A percentile compares a stretch with the other conserved stretches of the same genome.
Evolutionary conservation across 2,113 vertebrate genomes (phyloP).

Genomic region (Burhinus bistriatus): DNA sequence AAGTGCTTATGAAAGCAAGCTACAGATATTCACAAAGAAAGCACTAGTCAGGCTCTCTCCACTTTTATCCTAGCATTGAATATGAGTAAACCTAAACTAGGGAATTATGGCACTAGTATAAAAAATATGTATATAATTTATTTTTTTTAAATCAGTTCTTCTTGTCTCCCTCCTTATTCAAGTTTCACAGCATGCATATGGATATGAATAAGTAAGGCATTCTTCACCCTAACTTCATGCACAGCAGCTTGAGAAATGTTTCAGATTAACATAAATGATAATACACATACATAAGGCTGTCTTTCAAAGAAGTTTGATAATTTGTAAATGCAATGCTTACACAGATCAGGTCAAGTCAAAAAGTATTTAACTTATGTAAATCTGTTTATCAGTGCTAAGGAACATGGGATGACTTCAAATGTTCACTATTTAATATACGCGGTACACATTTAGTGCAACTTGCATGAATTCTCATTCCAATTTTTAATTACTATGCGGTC

Average conservation of each 20-base stretch:
- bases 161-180: neutral
- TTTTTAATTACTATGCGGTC: constrained; percentile 51
- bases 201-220: constrained; percentile 21
- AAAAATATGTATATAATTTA: neutral
- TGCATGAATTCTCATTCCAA: constrained; percentile 19
- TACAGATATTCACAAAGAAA: fast-evolving
- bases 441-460: neutral
- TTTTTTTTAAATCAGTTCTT: neutral
- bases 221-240: constrained; percentile 14
- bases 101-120: neutral
- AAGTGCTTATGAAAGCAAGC: neutral
- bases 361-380: constrained; percentile 38
- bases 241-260: constrained; percentile 36
- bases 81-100: neutral
- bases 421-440: neutral
- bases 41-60: neutral
- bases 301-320: constrained; percentile 30
- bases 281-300: neutral
- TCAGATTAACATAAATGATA: constrained; percentile 11
- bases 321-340: constrained; percentile 8
- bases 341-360: constrained; percentile 36
- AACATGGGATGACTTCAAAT: constrained; percentile 5
- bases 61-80: neutral
- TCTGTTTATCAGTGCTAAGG: constrained; percentile 3
- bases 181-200: constrained; percentile 24